A percentile compares a stretch with the other conserved stretches of the same genome.
Conservation (phyloP, 2,797 vertebrate species). For the Paramormyrops hopkinsi region DNA sequence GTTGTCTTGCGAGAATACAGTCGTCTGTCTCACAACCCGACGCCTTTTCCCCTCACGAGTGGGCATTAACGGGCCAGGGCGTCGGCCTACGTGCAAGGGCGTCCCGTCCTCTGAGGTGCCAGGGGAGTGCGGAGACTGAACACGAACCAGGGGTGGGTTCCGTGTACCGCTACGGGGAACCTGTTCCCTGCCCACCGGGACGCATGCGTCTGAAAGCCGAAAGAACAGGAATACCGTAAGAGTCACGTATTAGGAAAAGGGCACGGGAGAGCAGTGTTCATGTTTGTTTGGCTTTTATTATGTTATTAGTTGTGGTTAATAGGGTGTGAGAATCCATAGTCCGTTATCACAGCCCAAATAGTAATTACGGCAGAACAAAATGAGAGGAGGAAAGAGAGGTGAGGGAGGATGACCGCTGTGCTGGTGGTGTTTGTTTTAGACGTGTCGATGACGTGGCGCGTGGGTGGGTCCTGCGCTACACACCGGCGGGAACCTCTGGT, state of each 20-base stretch:
- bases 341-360: not conserved
- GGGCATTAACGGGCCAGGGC: not conserved
- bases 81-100: not conserved
- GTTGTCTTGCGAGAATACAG: slow-evolving; percentile 31
- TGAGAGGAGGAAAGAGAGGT: not conserved
- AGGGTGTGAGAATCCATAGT: not conserved
- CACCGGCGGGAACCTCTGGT: not conserved
- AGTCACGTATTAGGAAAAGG: not conserved
- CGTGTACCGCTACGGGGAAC: not conserved
- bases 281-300: not conserved
- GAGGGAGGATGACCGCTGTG: not conserved
- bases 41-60: not conserved
- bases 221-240: not conserved
- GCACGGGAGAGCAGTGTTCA: not conserved
- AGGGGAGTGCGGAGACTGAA: not conserved
- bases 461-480: not conserved
- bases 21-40: not conserved
- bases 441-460: not conserved
- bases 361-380: not conserved
- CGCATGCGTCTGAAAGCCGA: not conserved
- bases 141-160: not conserved
- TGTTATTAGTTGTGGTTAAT: slow-evolving; percentile 8
- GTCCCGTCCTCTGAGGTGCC: not conserved
- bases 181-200: not conserved
- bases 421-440: not conserved